Conservation (phyloP, 1,140 invertebrate genomes). For the Scylla paramamosain region DNA sequence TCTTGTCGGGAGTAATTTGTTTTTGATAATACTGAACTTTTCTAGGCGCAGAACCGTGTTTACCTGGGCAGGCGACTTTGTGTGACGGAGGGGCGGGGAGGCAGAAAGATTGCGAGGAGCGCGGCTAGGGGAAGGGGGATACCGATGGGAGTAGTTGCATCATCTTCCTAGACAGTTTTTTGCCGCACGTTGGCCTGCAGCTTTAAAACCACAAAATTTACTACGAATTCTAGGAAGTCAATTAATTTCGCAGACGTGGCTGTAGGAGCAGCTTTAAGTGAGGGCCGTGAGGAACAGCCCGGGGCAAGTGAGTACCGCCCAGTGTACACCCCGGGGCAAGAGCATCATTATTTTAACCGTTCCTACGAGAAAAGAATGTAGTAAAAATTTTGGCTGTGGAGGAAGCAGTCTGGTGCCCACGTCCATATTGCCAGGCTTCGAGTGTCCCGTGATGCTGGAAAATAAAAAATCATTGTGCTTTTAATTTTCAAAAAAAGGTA, state of each 20-base stretch:
- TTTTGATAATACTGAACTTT: too few relatives aligned
- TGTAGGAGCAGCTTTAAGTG: neutral
- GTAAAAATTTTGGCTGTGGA: neutral
- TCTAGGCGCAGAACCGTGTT: neutral
- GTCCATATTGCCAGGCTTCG: too few relatives aligned
- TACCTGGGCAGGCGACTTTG: neutral
- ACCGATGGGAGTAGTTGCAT: neutral
- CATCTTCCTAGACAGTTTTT: neutral
- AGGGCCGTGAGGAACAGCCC: neutral
- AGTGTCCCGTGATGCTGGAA: too few relatives aligned
- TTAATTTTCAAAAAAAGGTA: too few relatives aligned
- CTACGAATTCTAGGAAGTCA: conserved; percentile 4
- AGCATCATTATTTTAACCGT: neutral
- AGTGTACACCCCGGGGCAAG: neutral
- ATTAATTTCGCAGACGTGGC: neutral
- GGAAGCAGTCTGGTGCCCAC: neutral
- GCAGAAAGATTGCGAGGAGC: neutral
- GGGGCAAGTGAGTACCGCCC: neutral
- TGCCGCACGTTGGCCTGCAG: neutral
- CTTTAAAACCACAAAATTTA: conserved; percentile 15
- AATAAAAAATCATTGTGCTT: too few relatives aligned
- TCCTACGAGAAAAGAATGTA: neutral
- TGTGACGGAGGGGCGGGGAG: neutral
- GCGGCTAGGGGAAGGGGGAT: neutral
- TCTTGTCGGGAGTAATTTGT: too few relatives aligned